These are phyloP conservation scores for Ictalurus furcatus DNA, from an alignment of 2,113 vertebrate genomes.

Conservation along the genomic window DNA sequence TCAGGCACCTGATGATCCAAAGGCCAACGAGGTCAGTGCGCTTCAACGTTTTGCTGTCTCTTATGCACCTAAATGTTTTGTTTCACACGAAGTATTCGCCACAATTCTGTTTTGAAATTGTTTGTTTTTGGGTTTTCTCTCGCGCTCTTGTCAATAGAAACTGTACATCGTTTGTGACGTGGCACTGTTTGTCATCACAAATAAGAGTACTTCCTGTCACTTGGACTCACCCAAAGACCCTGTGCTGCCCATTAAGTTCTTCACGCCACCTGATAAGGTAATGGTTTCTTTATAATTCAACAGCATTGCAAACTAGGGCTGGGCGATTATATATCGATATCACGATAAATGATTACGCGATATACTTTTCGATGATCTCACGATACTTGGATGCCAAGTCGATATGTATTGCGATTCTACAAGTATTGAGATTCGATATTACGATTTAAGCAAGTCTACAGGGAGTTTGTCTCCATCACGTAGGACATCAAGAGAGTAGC, in stretches of 20 bases:
- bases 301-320: not conserved
- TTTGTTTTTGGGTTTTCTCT: not conserved
- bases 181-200: constrained; percentile 94
- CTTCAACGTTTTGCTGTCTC: not conserved
- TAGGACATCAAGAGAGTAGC: too few species aligned
- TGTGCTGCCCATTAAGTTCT: constrained; percentile 91
- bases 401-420: too few species aligned
- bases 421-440: too few species aligned
- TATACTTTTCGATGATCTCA: too few species aligned
- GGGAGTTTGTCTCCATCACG: too few species aligned
- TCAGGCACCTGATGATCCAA: constrained; percentile 92
- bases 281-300: not conserved
- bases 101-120: not conserved
- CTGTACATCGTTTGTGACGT: constrained; percentile 97
- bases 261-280: constrained; percentile 94
- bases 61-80: not conserved
- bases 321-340: not conserved
- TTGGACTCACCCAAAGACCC: constrained; percentile 95
- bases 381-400: too few species aligned
- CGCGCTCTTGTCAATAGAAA: constrained; percentile 76
- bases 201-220: constrained; percentile 96
- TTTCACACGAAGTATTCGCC: not conserved
- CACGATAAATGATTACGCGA: too few species aligned
- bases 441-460: too few species aligned
- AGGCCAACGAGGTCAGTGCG: constrained; percentile 88